phyloP scores from a whole-genome alignment of 2,888 invertebrate species.

The Trachelus iudaicus region DNA sequence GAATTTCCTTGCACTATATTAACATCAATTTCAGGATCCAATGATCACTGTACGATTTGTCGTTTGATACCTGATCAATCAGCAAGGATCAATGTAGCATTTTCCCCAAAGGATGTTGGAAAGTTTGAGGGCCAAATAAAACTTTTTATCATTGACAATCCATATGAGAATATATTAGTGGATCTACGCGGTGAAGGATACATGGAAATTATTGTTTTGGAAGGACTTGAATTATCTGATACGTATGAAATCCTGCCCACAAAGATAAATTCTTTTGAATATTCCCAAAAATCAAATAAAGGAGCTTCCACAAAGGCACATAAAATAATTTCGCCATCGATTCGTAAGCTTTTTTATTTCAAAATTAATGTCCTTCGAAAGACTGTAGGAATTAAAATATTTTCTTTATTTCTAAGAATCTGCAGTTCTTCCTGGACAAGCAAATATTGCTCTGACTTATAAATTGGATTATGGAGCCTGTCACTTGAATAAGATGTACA shows the following conservation, averaged over 20 bases:
- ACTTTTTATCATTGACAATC: constrained; percentile 69
- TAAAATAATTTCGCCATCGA: not conserved
- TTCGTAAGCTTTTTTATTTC: not conserved
- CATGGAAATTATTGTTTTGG: constrained; percentile 66
- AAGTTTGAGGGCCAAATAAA: constrained; percentile 54
- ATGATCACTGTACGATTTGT: constrained; percentile 25
- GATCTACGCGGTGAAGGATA: constrained; percentile 66
- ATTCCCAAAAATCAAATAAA: not conserved
- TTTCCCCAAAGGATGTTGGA: constrained; percentile 50
- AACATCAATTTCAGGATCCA: constrained; percentile 12
- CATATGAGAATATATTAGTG: constrained; percentile 69
- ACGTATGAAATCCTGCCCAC: not conserved
- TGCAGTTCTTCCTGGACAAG: not conserved
- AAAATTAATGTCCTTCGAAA: not conserved
- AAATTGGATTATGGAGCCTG: constrained; percentile 62
- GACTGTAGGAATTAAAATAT: not conserved
- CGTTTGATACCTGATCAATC: constrained; percentile 47
- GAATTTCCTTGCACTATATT: not conserved
- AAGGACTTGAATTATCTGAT: constrained; percentile 48
- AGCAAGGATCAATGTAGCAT: constrained; percentile 54
- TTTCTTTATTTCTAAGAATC: not conserved
- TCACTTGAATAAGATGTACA: constrained; percentile 57
- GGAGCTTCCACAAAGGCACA: not conserved
- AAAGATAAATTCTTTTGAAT: not conserved
- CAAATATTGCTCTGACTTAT: constrained; percentile 31